These are phyloP conservation scores for Drosophila diplacantha DNA, from an alignment of 2,888 invertebrate species.

Conservation along the genomic window DNA sequence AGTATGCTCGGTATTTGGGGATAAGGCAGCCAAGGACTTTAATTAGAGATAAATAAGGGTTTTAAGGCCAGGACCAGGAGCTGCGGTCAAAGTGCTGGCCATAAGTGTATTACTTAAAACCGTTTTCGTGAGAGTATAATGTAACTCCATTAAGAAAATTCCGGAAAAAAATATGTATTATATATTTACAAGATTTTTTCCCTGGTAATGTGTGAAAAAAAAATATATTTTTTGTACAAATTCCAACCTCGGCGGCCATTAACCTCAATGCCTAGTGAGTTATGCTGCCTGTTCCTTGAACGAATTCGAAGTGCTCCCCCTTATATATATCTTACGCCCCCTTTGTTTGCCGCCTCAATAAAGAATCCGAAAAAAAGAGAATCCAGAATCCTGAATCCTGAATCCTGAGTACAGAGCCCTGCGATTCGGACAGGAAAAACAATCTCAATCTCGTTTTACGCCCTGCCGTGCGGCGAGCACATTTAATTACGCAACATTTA, in stretches of 20 bases:
- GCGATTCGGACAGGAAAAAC: slow-evolving; percentile 18
- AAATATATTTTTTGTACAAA: background rate
- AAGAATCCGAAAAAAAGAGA: slow-evolving; percentile 4
- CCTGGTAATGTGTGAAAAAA: no score
- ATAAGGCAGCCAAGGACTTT: slow-evolving; percentile 6
- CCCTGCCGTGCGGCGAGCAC: slow-evolving; percentile 36
- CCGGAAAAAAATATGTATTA: background rate
- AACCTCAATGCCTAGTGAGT: slow-evolving; percentile 23
- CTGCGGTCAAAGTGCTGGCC: background rate
- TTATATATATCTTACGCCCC: slow-evolving; percentile 2
- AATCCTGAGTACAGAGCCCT: background rate
- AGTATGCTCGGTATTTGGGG: slow-evolving; percentile 4
- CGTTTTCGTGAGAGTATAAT: background rate
- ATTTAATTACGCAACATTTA: slow-evolving; percentile 58
- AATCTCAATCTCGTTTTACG: slow-evolving; percentile 47
- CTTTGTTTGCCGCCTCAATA: slow-evolving; percentile 13
- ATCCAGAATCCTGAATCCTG: background rate
- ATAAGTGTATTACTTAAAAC: background rate
- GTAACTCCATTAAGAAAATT: background rate
- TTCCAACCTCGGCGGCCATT: slow-evolving; percentile 19
- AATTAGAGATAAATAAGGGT: background rate
- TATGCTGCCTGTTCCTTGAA: slow-evolving; percentile 13
- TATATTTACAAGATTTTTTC: background rate
- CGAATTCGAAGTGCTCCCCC: slow-evolving; percentile 13
- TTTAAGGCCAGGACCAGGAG: slow-evolving; percentile 1